A percentile compares a stretch with the other conserved stretches of the same genome.
Evolutionary conservation across 53 echinoderm and acorn worm species (phyloP).

Genomic region (Luidia sarsii): DNA sequence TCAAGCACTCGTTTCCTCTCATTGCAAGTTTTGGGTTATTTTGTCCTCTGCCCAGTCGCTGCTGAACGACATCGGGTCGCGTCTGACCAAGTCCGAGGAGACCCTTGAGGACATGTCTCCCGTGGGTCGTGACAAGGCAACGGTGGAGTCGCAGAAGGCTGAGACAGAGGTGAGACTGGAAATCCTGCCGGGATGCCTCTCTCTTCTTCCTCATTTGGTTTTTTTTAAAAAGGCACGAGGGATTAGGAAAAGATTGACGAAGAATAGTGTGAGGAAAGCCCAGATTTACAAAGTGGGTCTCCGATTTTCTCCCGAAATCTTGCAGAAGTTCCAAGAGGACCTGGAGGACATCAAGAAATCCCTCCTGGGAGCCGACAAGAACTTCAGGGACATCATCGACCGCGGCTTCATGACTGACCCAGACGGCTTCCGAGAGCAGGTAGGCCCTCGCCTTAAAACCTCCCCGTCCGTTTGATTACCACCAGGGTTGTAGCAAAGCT

Average conservation of each 20-base stretch:
- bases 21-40: too few species aligned
- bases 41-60: too few species aligned
- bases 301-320: not conserved
- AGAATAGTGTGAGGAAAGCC: too few species aligned
- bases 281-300: too few species aligned
- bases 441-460: not conserved
- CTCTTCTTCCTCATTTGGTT: too few species aligned
- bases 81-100: conserved; percentile 78
- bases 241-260: too few species aligned
- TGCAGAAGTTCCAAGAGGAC: conserved; percentile 75
- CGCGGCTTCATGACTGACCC: conserved; percentile 88
- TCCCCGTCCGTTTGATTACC: too few species aligned
- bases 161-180: conserved; percentile 66
- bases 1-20: too few species aligned
- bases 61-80: conserved; percentile 76
- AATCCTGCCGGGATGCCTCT: too few species aligned
- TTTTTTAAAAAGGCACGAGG: too few species aligned
- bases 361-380: conserved; percentile 77
- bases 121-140: conserved; percentile 79
- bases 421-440: conserved; percentile 93
- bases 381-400: conserved; percentile 94
- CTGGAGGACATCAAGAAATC: conserved; percentile 87
- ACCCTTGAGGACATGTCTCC: conserved; percentile 72
- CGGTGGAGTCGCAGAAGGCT: conserved; percentile 71
- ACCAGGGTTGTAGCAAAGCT: too few species aligned